phyloP scores from a whole-genome alignment of 2,113 vertebrate species.

The Cheilinus undulatus region DNA sequence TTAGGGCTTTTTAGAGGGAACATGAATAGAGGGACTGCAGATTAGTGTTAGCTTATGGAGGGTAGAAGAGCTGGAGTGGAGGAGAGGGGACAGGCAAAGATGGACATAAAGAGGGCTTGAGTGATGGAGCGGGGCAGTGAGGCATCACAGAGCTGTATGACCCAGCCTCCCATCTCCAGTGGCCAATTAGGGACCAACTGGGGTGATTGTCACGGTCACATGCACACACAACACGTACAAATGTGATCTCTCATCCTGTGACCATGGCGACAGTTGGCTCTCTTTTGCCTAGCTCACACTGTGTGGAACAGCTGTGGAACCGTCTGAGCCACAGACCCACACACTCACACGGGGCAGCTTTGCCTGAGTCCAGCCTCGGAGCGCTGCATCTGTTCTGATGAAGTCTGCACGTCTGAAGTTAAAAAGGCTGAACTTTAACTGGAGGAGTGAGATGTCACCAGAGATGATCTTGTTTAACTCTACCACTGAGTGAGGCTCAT shows the following conservation, averaged over 20 bases:
- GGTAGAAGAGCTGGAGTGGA: slow-evolving; percentile 30
- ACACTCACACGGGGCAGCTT: slow-evolving; percentile 4
- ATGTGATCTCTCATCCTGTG: slow-evolving; percentile 50
- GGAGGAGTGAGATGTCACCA: neutral
- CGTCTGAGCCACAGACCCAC: slow-evolving; percentile 23
- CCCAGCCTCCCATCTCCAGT: slow-evolving; percentile 52
- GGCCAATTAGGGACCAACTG: slow-evolving; percentile 65
- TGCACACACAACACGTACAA: slow-evolving; percentile 35
- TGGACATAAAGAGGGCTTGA: slow-evolving; percentile 45
- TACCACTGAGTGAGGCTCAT: neutral
- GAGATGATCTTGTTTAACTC: neutral
- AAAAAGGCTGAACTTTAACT: neutral
- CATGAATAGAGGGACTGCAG: slow-evolving; percentile 54
- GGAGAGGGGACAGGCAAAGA: slow-evolving; percentile 33
- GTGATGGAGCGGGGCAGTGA: slow-evolving; percentile 18
- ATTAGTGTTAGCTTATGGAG: slow-evolving; percentile 50
- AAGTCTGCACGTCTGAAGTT: slow-evolving; percentile 13
- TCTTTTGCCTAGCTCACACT: slow-evolving; percentile 49
- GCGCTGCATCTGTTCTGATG: slow-evolving; percentile 33
- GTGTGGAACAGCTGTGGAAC: slow-evolving; percentile 54
- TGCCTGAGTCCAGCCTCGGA: slow-evolving; percentile 31
- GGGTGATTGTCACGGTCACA: slow-evolving; percentile 36
- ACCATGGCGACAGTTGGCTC: slow-evolving; percentile 46
- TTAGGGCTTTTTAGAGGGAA: slow-evolving; percentile 63
- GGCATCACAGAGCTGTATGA: slow-evolving; percentile 39